Conservation (phyloP, 2,888 invertebrate genomes). For the Lasioglossum figueresi region DNA sequence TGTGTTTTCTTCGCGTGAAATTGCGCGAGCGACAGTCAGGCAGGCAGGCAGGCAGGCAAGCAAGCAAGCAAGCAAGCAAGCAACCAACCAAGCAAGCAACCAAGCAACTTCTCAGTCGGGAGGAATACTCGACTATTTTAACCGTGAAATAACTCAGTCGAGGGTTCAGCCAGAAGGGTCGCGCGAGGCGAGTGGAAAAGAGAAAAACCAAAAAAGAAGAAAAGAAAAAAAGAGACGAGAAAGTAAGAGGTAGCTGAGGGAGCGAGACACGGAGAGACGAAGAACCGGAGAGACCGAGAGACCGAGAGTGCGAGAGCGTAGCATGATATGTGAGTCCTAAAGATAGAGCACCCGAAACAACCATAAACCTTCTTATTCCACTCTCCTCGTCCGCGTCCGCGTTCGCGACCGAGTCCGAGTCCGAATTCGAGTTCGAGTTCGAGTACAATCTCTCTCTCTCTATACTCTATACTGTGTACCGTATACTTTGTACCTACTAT, state of each 20-base stretch:
- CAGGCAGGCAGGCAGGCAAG: neutral
- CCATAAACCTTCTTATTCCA: conserved; percentile 76
- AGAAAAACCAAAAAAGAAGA: conserved; percentile 45
- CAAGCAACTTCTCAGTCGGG: conserved; percentile 62
- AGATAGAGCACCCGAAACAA: conserved; percentile 80
- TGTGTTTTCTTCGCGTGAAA: conserved; percentile 60
- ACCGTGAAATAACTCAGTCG: conserved; percentile 82
- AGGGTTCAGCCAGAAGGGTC: conserved; percentile 68
- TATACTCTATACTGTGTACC: neutral
- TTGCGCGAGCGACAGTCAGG: conserved; percentile 42
- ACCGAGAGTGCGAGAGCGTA: conserved; percentile 62
- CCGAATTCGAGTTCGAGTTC: neutral
- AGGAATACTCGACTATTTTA: conserved; percentile 81
- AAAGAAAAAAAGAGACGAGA: conserved; percentile 7
- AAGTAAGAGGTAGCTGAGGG: conserved; percentile 10
- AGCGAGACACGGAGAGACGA: conserved; percentile 12
- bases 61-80: neutral
- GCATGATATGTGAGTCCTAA: conserved; percentile 79
- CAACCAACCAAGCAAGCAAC: conserved; percentile 8
- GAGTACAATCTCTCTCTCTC: conserved; percentile 51
- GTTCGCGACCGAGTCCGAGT: neutral
- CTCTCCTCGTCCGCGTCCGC: conserved; percentile 37
- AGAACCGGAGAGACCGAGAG: conserved; percentile 1
- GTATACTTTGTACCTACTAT: too few relatives aligned
- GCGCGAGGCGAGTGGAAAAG: conserved; percentile 56